These are phyloP conservation scores for Acanthaster planci DNA, from an alignment of 35 echinoderm and acorn worm species.

Conservation along the genomic window DNA sequence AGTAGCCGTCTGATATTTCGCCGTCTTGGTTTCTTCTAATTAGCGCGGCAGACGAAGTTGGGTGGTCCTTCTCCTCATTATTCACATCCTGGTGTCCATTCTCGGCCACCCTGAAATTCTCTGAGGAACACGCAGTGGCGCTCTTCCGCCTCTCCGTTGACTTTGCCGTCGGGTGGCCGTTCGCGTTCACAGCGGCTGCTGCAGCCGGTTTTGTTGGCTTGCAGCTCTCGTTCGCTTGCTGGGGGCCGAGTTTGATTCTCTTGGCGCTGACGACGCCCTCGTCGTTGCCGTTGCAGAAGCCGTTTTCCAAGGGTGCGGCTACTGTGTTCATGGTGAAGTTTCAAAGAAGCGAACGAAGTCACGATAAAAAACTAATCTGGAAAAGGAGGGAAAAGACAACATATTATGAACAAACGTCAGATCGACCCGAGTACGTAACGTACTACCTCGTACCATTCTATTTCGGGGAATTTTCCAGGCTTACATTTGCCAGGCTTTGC, in stretches of 20 bases:
- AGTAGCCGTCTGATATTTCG: conserved; percentile 64
- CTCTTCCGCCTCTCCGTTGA: not conserved
- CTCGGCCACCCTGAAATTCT: not conserved
- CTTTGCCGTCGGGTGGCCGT: not conserved
- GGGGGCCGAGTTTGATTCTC: not conserved
- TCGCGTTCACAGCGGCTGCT: not conserved
- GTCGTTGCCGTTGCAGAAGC: not conserved
- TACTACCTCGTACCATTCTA: no score
- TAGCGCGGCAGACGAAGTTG: no score
- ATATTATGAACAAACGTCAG: no score
- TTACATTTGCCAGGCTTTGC: no score
- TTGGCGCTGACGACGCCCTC: not conserved
- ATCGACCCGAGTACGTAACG: no score
- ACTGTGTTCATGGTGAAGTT: not conserved
- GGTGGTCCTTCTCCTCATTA: not conserved
- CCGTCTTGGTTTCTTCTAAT: conserved; percentile 73
- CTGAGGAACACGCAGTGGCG: not conserved
- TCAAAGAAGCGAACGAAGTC: no score
- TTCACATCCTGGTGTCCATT: not conserved
- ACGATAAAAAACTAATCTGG: no score
- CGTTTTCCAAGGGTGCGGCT: conserved; percentile 6
- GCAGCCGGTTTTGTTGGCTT: not conserved
- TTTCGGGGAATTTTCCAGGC: no score
- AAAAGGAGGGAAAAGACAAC: no score
- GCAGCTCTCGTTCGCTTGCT: not conserved